A percentile compares a stretch with the other conserved stretches of the same genome.
Conservation (phyloP, 2,113 vertebrate genomes). For the Aphyosemion australe region DNA sequence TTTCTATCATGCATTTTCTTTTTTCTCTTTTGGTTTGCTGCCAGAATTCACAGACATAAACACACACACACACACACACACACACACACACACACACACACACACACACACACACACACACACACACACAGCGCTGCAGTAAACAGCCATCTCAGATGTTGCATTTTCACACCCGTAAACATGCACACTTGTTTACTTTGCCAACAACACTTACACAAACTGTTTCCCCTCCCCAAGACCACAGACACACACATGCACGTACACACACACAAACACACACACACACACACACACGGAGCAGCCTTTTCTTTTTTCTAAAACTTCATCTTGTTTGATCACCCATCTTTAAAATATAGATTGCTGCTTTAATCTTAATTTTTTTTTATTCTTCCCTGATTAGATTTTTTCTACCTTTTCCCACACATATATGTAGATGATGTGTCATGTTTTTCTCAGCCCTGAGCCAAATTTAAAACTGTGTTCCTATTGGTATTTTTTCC, state of each 20-base stretch:
- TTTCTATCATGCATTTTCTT: slow-evolving; percentile 28
- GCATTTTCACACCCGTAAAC: slow-evolving; percentile 71
- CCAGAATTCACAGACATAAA: slow-evolving; percentile 8
- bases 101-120: slow-evolving; percentile 20
- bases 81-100: slow-evolving; percentile 12
- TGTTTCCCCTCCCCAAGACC: slow-evolving; percentile 40
- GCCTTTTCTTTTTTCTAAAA: too few relatives aligned
- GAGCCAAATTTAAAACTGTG: background rate
- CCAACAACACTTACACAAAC: slow-evolving; percentile 64
- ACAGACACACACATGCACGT: slow-evolving; percentile 20
- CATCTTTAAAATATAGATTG: background rate
- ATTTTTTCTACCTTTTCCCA: background rate
- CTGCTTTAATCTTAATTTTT: too few relatives aligned
- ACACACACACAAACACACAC: slow-evolving; percentile 23
- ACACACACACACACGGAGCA: slow-evolving; percentile 5
- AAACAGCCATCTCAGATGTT: slow-evolving; percentile 67
- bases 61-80: too few relatives aligned
- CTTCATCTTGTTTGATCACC: background rate
- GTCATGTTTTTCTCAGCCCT: too few relatives aligned
- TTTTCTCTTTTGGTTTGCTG: slow-evolving; percentile 43
- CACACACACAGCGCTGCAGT: slow-evolving; percentile 47
- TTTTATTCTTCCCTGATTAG: too few relatives aligned
- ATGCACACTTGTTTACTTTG: slow-evolving; percentile 73
- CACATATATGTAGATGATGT: background rate
- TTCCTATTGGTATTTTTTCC: background rate